phyloP scores from a whole-genome alignment of 2,113 vertebrate species.

The Trichomycterus rosablanca region DNA sequence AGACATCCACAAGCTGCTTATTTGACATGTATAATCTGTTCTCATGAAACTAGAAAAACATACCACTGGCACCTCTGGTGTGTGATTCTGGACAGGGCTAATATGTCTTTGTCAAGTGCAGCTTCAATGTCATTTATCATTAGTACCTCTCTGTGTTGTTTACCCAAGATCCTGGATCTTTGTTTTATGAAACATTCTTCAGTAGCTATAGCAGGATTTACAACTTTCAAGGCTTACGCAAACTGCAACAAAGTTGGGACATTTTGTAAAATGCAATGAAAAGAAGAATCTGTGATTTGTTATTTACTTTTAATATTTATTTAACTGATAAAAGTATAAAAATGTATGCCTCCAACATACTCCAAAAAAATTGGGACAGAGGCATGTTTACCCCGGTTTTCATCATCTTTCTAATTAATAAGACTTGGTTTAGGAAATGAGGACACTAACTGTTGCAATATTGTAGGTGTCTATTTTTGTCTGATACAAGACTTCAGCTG shows the following conservation, averaged over 20 bases:
- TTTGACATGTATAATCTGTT: constrained; percentile 4
- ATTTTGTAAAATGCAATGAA: not conserved
- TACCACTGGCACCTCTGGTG: constrained; percentile 5
- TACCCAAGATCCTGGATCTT: constrained; percentile 17
- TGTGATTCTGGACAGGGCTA: constrained; percentile 7
- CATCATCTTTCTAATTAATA: too few relatives aligned
- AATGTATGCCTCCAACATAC: too few relatives aligned
- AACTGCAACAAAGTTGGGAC: not conserved
- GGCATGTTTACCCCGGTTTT: too few relatives aligned
- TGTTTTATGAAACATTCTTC: constrained; percentile 6
- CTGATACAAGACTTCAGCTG: too few relatives aligned
- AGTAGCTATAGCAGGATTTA: constrained; percentile 4
- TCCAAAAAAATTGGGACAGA: too few relatives aligned
- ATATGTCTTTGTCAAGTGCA: constrained; percentile 31
- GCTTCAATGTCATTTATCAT: constrained; percentile 31
- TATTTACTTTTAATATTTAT: too few relatives aligned
- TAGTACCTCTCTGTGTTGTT: constrained; percentile 32
- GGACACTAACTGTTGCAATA: too few relatives aligned
- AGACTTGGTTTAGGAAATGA: too few relatives aligned
- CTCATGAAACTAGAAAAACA: not conserved
- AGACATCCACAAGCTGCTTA: constrained; percentile 1
- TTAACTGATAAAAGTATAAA: too few relatives aligned
- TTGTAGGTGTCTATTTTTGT: too few relatives aligned
- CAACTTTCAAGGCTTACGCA: not conserved
- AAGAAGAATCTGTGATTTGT: not conserved